These are phyloP conservation scores for Acridotheres tristis DNA, from an alignment of 2,797 vertebrate genomes.

Conservation along the genomic window DNA sequence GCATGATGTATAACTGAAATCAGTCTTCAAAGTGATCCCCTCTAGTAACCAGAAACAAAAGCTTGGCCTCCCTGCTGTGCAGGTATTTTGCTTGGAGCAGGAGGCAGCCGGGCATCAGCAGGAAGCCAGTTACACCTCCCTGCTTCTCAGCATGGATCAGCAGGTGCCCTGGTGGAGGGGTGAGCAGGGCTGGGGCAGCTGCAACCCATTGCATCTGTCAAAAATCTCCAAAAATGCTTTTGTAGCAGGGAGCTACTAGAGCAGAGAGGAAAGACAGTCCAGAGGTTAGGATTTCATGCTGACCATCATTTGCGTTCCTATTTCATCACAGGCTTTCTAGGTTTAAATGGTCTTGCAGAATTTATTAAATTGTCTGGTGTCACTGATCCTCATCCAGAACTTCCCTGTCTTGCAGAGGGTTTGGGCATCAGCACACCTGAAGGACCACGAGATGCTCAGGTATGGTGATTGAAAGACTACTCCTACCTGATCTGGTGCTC, in stretches of 20 bases:
- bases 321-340: neutral
- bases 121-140: slow-evolving; percentile 55
- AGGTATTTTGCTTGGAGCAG: slow-evolving; percentile 62
- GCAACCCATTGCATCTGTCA: slow-evolving; percentile 1
- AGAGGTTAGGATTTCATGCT: neutral
- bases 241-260: slow-evolving; percentile 6
- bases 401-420: neutral
- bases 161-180: neutral
- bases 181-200: neutral
- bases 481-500: neutral
- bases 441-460: neutral
- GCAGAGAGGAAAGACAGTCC: neutral
- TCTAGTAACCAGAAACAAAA: slow-evolving; percentile 65
- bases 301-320: neutral
- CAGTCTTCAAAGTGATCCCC: slow-evolving; percentile 65
- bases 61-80: slow-evolving; percentile 32
- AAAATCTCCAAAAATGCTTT: slow-evolving; percentile 4
- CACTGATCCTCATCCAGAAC: neutral
- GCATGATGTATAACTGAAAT: slow-evolving; percentile 58
- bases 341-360: neutral
- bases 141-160: slow-evolving; percentile 26
- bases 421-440: neutral
- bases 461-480: neutral
- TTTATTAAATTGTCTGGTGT: neutral
- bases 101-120: slow-evolving; percentile 2